Base-by-base conservation (phyloP, 2,797 vertebrate genomes). In the Sebastes melanostomus region DNA sequence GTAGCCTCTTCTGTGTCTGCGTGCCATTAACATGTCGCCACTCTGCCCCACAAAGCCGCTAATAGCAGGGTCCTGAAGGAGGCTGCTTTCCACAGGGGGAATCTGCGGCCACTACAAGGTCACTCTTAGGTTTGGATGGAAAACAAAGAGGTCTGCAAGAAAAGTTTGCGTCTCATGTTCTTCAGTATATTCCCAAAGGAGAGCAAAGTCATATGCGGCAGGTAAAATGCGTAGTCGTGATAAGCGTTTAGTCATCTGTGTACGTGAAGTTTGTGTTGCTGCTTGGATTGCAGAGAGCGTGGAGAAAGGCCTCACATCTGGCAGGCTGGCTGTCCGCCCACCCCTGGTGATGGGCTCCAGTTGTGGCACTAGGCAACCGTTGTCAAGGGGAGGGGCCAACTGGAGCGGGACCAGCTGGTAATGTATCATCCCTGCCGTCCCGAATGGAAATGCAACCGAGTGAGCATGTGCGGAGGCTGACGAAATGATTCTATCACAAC, bases 1-100 rank as follows among this genome's bases (percentile, higher is more conserved):
- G 75, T 3, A 87, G 88, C 84, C 79, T 90, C 81, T 70, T 75
- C 85, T 87, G 78, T 70, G 87, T 89, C 92, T 90, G 91, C 83
- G 88, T 87, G 83, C 83, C 86, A 93, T 94, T 90, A 93, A 92
- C 88, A 87, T 89, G 92, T 94, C 91, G 88, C 92, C 89, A 93
- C 91, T 91, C 86, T 80, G 91, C 72, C 84, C 91, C 85, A 72
- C 87, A 92, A 92, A 93, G 90, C 92, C 92, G 56, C 93, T 94
- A 93, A 94, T 94, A 92, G 87, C 86, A 91, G 90, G 89, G 84
- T 88, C 88, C 81, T 56, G 83, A 75, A 91, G 79, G 82, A 90
- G 84, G 36, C 82, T 69, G 75, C 82, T 92, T 91, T 89, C 93
- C 89, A 86, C 73, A 68, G 81, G 72, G 89, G 81, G 92, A 91